Evolutionary conservation across 2,797 vertebrate species (phyloP), one percentile per base, ranked within the genome.

Genomic region (Zalophus californianus): DNA sequence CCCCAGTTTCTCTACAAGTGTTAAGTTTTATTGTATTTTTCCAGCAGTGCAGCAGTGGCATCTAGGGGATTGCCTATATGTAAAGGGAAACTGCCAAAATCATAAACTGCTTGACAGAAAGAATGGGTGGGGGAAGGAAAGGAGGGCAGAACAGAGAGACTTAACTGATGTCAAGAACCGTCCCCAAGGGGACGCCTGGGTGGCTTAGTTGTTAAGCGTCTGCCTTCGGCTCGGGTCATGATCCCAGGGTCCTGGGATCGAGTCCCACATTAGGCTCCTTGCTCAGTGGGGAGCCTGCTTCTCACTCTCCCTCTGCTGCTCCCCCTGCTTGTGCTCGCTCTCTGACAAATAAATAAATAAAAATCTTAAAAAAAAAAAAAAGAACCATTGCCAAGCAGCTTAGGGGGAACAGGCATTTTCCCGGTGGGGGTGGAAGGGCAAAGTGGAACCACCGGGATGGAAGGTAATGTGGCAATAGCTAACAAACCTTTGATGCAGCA

Each of bases 11-110:
- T 95, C 56, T 90, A 20, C 54, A 87, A 72, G 27, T 93, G 20
- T 52, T 48, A 44, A 90, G 48, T n/a, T 66, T 66, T 66, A 64
- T 84, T 88, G 96, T 90, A 62, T 56, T 62, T 82, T 91, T 88
- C 58, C 12, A 82, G 64, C 29, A 80, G 20, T 60, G 44, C 44
- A 70, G 52, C 88, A 82, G 48, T 29, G 77, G 23, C n/a, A 50
- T 62, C 62, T 93, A 86, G 77, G n/a, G 8, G 27, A 41, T 58
- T 23, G 29, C 87, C 54, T 83, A 0, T 48, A 29, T 66, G 4
- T 62, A 54, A 91, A 88, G 38, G 70, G n/a, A 48, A 72, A 41
- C 66, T n/a, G 13, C 32, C 35, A 70, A 23, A 66, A 84, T 62
- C 29, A 73, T 41, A 66, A 84, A 64, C 54, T 52, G 9, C 50